Evolutionary conservation across 2,113 vertebrate species (phyloP), one percentile per base, ranked within the genome.

Genomic region (Oreochromis niloticus): DNA sequence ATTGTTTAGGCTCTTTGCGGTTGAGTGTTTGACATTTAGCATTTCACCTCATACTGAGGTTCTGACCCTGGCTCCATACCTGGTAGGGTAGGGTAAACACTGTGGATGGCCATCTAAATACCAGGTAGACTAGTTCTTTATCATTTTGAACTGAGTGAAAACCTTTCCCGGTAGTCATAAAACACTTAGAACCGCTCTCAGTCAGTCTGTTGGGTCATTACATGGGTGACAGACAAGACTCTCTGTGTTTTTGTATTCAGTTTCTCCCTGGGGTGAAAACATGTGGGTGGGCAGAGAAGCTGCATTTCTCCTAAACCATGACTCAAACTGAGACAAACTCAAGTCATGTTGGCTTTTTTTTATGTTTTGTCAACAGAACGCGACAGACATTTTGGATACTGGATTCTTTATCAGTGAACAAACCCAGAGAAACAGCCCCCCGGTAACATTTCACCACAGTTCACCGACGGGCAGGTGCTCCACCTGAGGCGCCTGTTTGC

Each of bases 301-400:
- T 80, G 56, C 17, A n/a, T 43, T 32, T 86, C 75, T 68, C 43
- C 16, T 19, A 9, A 24, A 57, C 73, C 36, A 7, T 61, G 80
- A 90, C 36, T 83, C 66, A 80, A 43, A 78, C 55, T 14, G 82
- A 71, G 57, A 80, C 48, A 66, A 71, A 59, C 81, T 22, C 63
- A 71, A 66, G 87, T 61, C 84, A 82, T 24, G 56, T 56, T 11
- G 56, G 85, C 34, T 7, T 34, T 52, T 52, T 52, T 48, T 48
- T 73, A 5, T 92, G 91, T 93, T 93, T 66, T 85, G 90, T 88
- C 87, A 92, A 95, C 92, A 83, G 83, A 80, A 32, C 48, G 9
- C 2, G 32, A 52, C 22, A 16, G 80, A 88, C 46, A 78, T 85
- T 84, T 71, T 66, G 80, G 79, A 73, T 55, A 73, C 19, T 30